These are phyloP conservation scores for Scelioninae gen. 1 DNA, from an alignment of 2,888 invertebrate species.

Conservation along the genomic window DNA sequence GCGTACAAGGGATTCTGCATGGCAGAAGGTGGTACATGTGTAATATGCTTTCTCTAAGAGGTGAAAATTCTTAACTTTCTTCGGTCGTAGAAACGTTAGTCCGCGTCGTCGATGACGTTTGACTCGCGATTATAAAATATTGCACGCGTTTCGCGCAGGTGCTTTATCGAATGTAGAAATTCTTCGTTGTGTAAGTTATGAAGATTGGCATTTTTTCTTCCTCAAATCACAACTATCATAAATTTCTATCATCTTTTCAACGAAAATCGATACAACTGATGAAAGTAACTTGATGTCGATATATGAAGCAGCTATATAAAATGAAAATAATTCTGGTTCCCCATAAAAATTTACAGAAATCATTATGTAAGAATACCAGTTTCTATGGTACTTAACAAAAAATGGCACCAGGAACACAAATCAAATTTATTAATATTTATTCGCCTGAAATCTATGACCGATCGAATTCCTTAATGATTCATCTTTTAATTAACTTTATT, in stretches of 20 bases:
- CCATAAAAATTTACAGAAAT: too few species aligned
- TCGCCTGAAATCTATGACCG: neutral
- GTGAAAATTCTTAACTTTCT: slow-evolving; percentile 79
- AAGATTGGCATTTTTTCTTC: slow-evolving; percentile 7
- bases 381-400: too few species aligned
- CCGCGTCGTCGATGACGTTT: slow-evolving; percentile 60
- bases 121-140: slow-evolving; percentile 67
- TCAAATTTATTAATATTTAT: slow-evolving; percentile 1
- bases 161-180: slow-evolving; percentile 53
- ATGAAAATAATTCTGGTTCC: too few species aligned
- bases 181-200: slow-evolving; percentile 47
- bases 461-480: slow-evolving; percentile 18
- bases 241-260: neutral
- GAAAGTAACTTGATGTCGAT: too few species aligned
- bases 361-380: too few species aligned
- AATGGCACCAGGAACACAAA: neutral
- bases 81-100: slow-evolving; percentile 72
- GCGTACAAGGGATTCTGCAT: slow-evolving; percentile 43
- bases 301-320: too few species aligned
- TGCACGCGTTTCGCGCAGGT: slow-evolving; percentile 53
- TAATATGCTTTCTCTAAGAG: slow-evolving; percentile 79
- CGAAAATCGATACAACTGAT: neutral
- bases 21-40: slow-evolving; percentile 71
- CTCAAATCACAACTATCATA: too few species aligned
- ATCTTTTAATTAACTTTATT: slow-evolving; percentile 30